Evolutionary conservation across 2,888 invertebrate species (phyloP).

Genomic region (Aphelenchoides bicaudatus): DNA sequence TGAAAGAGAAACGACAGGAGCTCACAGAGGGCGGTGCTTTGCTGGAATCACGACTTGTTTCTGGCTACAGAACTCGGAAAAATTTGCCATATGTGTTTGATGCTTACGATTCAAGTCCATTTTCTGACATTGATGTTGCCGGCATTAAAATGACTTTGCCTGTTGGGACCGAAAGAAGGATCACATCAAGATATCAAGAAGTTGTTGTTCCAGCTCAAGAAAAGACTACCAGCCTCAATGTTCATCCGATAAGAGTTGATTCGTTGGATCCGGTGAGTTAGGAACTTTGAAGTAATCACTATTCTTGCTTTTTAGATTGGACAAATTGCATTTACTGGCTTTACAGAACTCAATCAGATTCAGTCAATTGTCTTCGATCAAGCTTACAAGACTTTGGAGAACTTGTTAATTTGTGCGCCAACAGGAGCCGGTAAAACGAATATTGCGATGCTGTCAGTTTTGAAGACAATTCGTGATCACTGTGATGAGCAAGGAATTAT

Average conservation of each 20-base stretch:
- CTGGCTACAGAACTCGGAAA: not conserved
- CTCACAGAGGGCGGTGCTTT: not conserved
- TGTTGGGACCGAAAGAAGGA: conserved; percentile 21
- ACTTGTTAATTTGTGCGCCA: conserved; percentile 93
- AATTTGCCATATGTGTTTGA: conserved; percentile 29
- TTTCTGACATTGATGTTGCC: conserved; percentile 16
- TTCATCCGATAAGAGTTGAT: conserved; percentile 21
- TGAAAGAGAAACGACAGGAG: conserved; percentile 16
- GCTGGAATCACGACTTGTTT: not conserved
- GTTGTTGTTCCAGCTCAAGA: conserved; percentile 24
- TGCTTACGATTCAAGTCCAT: conserved; percentile 14
- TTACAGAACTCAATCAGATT: conserved; percentile 82
- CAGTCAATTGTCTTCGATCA: conserved; percentile 91
- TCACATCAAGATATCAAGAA: conserved; percentile 20
- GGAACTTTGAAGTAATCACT: not conserved
- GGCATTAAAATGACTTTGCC: conserved; percentile 23
- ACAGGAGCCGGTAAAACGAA: conserved; percentile 98
- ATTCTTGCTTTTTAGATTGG: conserved; percentile 31
- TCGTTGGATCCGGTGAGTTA: conserved; percentile 26
- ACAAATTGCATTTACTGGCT: conserved; percentile 76
- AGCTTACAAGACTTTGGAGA: conserved; percentile 93
- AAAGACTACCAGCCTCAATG: conserved; percentile 10
- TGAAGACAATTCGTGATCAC: conserved; percentile 83
- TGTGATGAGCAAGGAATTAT: conserved; percentile 73
- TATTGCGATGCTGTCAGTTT: conserved; percentile 85